Base-by-base conservation (phyloP, 1,140 invertebrate genomes). In the Musca vetustissima region DNA sequence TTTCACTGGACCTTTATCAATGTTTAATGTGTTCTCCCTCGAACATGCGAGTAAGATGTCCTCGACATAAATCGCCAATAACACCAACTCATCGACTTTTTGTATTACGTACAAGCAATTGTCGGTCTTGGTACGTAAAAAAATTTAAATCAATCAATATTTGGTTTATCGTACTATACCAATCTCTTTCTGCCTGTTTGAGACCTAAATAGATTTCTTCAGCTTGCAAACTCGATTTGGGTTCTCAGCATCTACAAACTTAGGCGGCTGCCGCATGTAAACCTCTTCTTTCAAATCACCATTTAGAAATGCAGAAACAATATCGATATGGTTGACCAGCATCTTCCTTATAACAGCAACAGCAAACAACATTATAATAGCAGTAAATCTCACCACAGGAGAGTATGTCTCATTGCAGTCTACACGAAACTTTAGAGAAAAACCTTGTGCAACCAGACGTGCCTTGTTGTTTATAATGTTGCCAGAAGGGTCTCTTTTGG, bases 291-390 rank as follows among this genome's bases (percentile, higher is more conserved):
- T 21, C 24, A 64, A 17, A 2, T 69, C 49, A 19, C 57, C 59
- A 28, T 69, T 64, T 1, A 69, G 28, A 28, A 32, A 69, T 3
- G 59, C 68, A 11, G 59, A 21, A 53, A 64, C 28, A 53, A 53
- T 28, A 64, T 64, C 59, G 21, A 69, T 52, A 25, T 69, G 57
- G 25, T 64, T 59, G 2, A 69, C 17, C 7, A 21, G 15, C 15
- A 65, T 36, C n/a, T 69, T 47, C 17, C 52, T 14, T n/a, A 21
- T 28, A 11, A 11, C 52, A 19, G 66, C n/a, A 19, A 55, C 11
- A 43, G 75, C 72, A 13, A 84, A 59, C 7, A 84, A 70, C 22
- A 79, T 55, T 75, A 79, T 75, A 75, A 84, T 50, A 76, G 71
- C 66, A n/a, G 70, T 36, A 66, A 69, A 69, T 17, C 66, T 73